phyloP scores from a whole-genome alignment of 2,888 invertebrate genomes.

The Cataglyphis livida region DNA sequence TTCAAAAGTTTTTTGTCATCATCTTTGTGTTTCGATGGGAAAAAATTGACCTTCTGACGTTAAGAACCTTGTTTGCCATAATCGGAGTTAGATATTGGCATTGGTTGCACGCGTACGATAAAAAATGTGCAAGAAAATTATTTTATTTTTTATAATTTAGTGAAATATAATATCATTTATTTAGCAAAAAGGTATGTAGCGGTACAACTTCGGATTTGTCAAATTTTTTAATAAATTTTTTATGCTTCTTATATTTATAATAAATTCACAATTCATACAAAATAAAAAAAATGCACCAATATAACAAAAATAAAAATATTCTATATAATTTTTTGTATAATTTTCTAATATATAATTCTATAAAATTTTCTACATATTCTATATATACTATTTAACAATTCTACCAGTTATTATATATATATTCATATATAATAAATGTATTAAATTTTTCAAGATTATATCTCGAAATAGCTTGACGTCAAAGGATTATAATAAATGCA shows the following conservation, averaged over 20 bases:
- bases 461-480: constrained; percentile 1
- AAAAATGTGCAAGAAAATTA: neutral
- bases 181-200: neutral
- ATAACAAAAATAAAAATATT: neutral
- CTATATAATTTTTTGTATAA: neutral
- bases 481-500: neutral
- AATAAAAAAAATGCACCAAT: neutral
- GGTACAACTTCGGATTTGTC: neutral
- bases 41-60: constrained; percentile 78
- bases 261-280: neutral
- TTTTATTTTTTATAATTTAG: neutral
- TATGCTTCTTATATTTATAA: neutral
- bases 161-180: neutral
- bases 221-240: neutral
- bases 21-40: constrained; percentile 34
- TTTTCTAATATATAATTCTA: neutral
- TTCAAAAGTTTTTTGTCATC: constrained; percentile 76
- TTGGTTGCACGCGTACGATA: neutral
- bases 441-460: constrained; percentile 4
- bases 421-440: neutral
- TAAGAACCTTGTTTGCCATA: constrained; percentile 57
- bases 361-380: neutral
- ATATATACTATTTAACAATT: neutral
- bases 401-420: neutral
- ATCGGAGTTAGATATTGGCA: neutral